Evolutionary conservation across 2,797 vertebrate species (phyloP), one percentile per base, ranked within the genome.

Genomic region (Philypnodon macrostomus): DNA sequence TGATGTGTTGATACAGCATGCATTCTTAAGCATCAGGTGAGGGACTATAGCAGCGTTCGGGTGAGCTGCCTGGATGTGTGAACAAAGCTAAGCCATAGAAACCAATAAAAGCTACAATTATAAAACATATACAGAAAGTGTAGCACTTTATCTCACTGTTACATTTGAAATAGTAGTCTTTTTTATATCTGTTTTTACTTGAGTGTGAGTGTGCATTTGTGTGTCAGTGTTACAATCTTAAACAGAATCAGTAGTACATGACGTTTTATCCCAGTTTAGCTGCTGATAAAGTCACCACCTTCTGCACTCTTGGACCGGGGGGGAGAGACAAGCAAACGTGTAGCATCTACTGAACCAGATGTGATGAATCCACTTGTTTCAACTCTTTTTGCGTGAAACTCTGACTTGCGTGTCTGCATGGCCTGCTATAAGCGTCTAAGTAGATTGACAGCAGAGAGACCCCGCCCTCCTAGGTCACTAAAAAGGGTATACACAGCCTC

Each of bases 91-190:
- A 76, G 73, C 64, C 59, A 44, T 56, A 70, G 13, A 76, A 84
- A 78, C 66, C 60, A 79, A 72, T 35, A 69, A 9, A 70, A 67
- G 75, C 68, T 41, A 58, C 41, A 18, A 12, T 71, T 51, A 75
- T 67, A 75, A 79, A 80, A 79, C 67, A 75, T 75, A 76, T 73
- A 80, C 83, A 81, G 62, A 71, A 74, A 61, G 56, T 68, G 62
- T 70, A 83, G 77, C 79, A 80, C 79, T 81, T 79, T 48, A 64
- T 80, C 53, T 79, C 59, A 77, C 64, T 67, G 58, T 70, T 56
- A 75, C 67, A 75, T 58, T 67, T 50, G 35, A 74, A 69, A 30
- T 44, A 44, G 63, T 53, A 71, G 63, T 79, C 58, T 67, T 72
- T 77, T 65, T 63, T 48, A 14, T 30, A 17, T 48, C 39, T 55